A percentile compares a stretch with the other conserved stretches of the same genome.
Evolutionary conservation across 2,888 invertebrate genomes (phyloP).

Genomic region (Rhaphigaster nebulosa): DNA sequence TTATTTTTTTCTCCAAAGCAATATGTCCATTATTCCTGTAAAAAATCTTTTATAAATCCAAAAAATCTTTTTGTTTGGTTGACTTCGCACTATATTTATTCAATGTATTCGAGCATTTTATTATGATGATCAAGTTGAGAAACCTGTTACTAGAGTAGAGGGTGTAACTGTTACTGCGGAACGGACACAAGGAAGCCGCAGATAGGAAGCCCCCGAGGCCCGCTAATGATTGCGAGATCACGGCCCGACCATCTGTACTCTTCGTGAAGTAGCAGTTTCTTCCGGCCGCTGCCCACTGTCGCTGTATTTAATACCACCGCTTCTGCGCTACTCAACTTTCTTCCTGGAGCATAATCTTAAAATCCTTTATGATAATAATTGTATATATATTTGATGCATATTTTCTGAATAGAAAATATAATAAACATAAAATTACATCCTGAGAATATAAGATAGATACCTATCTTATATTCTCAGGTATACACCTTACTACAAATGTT

Average conservation of each 20-base stretch:
- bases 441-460: no score
- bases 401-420: no score
- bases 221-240: conserved; percentile 30
- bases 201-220: background rate
- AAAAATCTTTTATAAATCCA: no score
- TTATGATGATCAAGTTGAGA: background rate
- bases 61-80: no score
- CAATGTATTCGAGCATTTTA: background rate
- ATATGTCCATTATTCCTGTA: no score
- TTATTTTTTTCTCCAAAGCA: no score
- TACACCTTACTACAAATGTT: no score
- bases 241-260: background rate
- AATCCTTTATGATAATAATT: no score
- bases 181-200: background rate
- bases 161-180: background rate
- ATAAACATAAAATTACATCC: no score
- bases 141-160: background rate
- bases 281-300: background rate
- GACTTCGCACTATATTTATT: no score
- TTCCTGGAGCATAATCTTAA: background rate
- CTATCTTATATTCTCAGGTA: no score
- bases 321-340: background rate
- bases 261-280: background rate
- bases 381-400: no score
- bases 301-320: background rate